Evolutionary conservation across 2,113 vertebrate species (phyloP).

Genomic region (Plectropomus leopardus): DNA sequence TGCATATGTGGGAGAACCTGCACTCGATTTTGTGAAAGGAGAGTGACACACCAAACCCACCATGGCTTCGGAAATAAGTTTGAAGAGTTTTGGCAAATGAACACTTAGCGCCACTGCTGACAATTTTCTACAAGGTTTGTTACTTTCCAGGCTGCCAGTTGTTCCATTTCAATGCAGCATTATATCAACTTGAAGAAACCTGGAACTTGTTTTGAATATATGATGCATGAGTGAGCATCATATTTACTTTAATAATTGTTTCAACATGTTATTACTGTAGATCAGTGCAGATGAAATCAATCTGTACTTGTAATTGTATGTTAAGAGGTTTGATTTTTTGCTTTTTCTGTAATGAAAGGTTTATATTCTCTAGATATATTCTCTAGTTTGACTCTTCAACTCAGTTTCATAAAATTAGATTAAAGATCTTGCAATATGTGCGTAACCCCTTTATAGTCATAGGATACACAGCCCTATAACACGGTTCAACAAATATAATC

Average conservation of each 20-base stretch:
- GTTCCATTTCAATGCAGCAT: background rate
- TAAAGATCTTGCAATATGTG: too few species aligned
- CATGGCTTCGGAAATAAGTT: background rate
- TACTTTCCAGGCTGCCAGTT: background rate
- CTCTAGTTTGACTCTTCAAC: too few species aligned
- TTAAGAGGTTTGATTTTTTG: background rate
- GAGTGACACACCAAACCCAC: conserved; percentile 3
- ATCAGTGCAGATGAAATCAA: background rate
- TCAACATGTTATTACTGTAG: background rate
- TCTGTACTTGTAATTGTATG: background rate
- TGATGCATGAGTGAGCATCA: background rate
- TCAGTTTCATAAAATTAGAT: too few species aligned
- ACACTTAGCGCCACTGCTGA: background rate
- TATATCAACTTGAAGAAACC: background rate
- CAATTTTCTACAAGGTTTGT: background rate
- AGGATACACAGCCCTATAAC: background rate
- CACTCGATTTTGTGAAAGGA: conserved; percentile 26
- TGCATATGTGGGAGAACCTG: conserved; percentile 27
- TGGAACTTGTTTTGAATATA: background rate
- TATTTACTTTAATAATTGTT: background rate
- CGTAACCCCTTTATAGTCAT: too few species aligned
- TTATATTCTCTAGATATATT: background rate
- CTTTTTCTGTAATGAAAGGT: background rate
- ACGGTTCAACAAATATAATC: background rate
- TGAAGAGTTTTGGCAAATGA: background rate